A percentile compares a stretch with the other conserved stretches of the same genome.
Conservation (phyloP, 2,888 invertebrate species). For the Drosophila ezoana region DNA sequence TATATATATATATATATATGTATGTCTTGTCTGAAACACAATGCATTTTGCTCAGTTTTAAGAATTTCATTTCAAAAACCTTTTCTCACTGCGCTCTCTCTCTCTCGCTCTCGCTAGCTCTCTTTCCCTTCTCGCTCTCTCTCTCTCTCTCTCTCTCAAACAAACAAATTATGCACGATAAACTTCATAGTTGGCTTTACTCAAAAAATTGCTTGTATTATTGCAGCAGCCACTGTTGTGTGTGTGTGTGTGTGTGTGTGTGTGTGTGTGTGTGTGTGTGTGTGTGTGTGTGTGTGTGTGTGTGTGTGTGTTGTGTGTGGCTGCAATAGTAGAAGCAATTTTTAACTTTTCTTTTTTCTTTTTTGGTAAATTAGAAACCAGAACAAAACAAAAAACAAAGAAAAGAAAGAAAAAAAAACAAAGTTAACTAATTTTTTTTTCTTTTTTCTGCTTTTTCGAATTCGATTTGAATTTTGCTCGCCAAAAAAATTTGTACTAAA, state of each 20-base stretch:
- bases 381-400: constrained; percentile 25
- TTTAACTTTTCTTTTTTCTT: neutral
- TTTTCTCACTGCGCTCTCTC: constrained; percentile 7
- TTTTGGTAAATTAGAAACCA: constrained; percentile 23
- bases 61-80: constrained; percentile 39
- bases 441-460: constrained; percentile 22
- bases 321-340: constrained; percentile 63
- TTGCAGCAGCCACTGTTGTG: constrained; percentile 25
- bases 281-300: neutral
- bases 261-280: constrained; percentile 1
- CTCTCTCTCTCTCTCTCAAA: constrained; percentile 27
- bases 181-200: constrained; percentile 59
- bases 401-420: constrained; percentile 18
- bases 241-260: constrained; percentile 16
- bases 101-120: neutral
- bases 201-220: constrained; percentile 39
- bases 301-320: constrained; percentile 8
- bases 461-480: constrained; percentile 60
- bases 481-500: constrained; percentile 71
- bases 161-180: constrained; percentile 69
- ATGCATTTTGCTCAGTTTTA: constrained; percentile 45
- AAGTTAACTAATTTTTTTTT: constrained; percentile 41
- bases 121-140: neutral
- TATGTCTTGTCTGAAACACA: constrained; percentile 63
- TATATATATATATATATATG: constrained; percentile 23